phyloP scores from a whole-genome alignment of 2,888 invertebrate species.

The Pristionchus arcanus region DNA sequence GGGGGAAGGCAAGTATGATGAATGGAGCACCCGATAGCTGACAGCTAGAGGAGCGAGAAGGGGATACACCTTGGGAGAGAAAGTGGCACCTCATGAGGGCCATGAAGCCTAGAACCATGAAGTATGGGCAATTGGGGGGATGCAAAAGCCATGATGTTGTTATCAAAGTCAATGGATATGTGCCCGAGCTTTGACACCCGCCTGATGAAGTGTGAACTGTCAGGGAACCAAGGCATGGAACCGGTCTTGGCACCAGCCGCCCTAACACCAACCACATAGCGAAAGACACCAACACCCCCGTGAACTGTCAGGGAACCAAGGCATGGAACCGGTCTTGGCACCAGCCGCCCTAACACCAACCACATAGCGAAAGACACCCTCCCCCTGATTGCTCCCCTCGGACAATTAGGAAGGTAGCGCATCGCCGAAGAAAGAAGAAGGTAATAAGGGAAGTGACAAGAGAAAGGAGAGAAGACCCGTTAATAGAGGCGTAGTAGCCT shows the following conservation, averaged over 20 bases:
- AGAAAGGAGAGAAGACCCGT: slow-evolving; percentile 49
- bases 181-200: no score
- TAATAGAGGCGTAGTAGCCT: slow-evolving; percentile 40
- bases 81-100: slow-evolving; percentile 1
- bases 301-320: not conserved
- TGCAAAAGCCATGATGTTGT: no score
- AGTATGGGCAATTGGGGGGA: no score
- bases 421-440: not conserved
- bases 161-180: no score
- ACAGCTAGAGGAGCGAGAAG: slow-evolving; percentile 23
- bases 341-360: not conserved
- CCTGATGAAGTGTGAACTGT: not conserved
- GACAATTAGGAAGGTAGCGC: not conserved
- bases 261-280: not conserved
- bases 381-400: slow-evolving; percentile 6
- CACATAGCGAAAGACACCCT: not conserved
- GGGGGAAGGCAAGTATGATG: slow-evolving; percentile 46
- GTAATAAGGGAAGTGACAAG: slow-evolving; percentile 45
- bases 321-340: not conserved
- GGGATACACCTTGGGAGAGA: not conserved
- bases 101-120: not conserved
- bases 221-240: not conserved
- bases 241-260: not conserved
- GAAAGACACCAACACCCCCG: not conserved
- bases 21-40: slow-evolving; percentile 34